Base-by-base conservation (phyloP, 1,140 invertebrate species). In the Drosophila guanche region DNA sequence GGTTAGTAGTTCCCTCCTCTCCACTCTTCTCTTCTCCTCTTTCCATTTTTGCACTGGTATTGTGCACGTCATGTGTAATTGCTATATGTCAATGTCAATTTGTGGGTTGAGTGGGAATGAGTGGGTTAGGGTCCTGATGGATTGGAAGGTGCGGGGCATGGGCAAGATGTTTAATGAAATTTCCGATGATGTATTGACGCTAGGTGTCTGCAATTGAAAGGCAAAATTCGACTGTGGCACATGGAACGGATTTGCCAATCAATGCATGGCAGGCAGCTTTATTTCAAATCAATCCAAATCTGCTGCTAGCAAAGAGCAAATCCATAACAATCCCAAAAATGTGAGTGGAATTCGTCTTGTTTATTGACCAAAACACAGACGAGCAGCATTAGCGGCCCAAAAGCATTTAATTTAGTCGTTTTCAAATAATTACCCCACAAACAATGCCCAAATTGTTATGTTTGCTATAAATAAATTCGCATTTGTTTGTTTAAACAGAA, bases 61-160 rank as follows among this genome's bases (percentile, higher is more conserved):
- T 73, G 58, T 73, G 51, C 46, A 80, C 59, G 81, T 86, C 80
- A 84, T 68, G 81, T 76, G 76, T 84, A 84, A 86, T 84, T 84
- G 80, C 80, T 62, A 84, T 84, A 80, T 79, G 81, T 84, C 80
- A 84, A 80, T 84, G 80, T 84, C 81, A 84, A 41, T 60, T 51
- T 68, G 59, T 55, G 33, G 16, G 16, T 20, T 20, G n/a, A 20
- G 41, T 25, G 7, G 10, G 16, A 20, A 20, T 47, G 45, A 37
- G 59, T 56, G 67, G 65, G 65, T 48, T 43, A 48, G 67, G 40
- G 45, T 23, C 53, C 53, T 56, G 66, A 56, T 51, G 51, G 43
- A 51, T 20, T 40, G 8, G n/a, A n/a, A 40, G 23, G 40, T 43
- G 40, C 27, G 16, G 16, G 16, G 16, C 16, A 20, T 20, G 16